These are phyloP conservation scores for Phoebastria nigripes DNA, from an alignment of 2,797 vertebrate genomes.

Conservation along the genomic window DNA sequence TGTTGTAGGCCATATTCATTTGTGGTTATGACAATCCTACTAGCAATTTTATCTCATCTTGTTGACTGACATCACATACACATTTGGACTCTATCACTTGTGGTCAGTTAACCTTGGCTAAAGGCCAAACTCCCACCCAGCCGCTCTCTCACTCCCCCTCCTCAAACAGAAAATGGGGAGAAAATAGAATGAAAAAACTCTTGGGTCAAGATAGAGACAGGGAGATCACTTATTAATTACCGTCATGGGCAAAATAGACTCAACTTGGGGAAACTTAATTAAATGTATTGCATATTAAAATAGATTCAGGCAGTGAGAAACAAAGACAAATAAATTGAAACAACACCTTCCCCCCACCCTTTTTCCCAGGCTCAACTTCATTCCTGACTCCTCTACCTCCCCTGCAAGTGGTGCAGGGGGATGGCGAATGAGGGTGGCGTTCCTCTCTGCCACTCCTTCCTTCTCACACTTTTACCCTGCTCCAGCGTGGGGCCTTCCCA, in stretches of 20 bases:
- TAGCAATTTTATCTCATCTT: neutral
- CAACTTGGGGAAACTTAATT: neutral
- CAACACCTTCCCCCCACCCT: neutral
- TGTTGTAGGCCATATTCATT: neutral
- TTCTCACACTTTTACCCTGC: neutral
- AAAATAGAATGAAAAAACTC: neutral
- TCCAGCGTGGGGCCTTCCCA: neutral
- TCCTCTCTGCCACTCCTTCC: neutral
- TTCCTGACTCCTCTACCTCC: neutral
- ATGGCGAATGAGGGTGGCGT: neutral
- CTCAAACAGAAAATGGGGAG: neutral
- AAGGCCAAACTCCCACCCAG: neutral
- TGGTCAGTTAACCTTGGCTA: neutral
- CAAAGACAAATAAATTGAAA: neutral
- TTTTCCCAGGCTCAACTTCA: neutral
- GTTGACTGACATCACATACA: neutral
- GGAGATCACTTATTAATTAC: neutral
- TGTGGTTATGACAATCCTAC: neutral
- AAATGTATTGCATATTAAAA: neutral
- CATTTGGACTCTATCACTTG: neutral
- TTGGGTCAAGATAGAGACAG: neutral
- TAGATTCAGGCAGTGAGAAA: neutral
- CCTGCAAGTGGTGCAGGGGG: neutral
- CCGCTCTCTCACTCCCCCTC: neutral
- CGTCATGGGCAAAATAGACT: neutral